Evolutionary conservation across 2,888 invertebrate genomes (phyloP).

Genomic region (Aphidius colemani): DNA sequence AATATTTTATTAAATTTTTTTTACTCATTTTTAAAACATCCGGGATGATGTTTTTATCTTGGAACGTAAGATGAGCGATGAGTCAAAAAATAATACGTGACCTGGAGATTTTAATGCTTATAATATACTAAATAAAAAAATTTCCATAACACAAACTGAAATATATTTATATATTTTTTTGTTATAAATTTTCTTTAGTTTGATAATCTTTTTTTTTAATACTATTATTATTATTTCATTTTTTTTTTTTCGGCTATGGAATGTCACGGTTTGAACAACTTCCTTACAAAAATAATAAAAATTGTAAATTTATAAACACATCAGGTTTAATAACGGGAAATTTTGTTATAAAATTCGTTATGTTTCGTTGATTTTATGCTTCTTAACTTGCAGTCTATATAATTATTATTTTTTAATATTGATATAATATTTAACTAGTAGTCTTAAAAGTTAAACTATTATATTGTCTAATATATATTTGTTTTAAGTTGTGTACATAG

Average conservation of each 20-base stretch:
- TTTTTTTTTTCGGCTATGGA: no score
- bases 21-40: neutral
- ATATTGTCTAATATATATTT: neutral
- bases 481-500: neutral
- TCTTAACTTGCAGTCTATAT: no score
- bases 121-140: neutral
- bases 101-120: neutral
- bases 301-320: neutral
- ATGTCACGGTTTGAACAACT: no score
- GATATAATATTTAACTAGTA: neutral
- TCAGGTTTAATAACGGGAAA: neutral
- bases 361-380: no score
- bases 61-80: neutral
- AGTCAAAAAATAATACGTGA: no score
- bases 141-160: neutral
- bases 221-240: no score
- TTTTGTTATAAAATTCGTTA: neutral
- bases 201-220: no score
- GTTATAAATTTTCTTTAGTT: no score
- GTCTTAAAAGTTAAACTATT: no score
- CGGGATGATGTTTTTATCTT: slow-evolving; percentile 6
- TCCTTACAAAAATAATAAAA: neutral
- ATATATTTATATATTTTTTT: no score
- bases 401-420: no score
- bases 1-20: neutral